Base-by-base conservation (phyloP, 2,888 invertebrate species). In the Athripsodes cinereus region DNA sequence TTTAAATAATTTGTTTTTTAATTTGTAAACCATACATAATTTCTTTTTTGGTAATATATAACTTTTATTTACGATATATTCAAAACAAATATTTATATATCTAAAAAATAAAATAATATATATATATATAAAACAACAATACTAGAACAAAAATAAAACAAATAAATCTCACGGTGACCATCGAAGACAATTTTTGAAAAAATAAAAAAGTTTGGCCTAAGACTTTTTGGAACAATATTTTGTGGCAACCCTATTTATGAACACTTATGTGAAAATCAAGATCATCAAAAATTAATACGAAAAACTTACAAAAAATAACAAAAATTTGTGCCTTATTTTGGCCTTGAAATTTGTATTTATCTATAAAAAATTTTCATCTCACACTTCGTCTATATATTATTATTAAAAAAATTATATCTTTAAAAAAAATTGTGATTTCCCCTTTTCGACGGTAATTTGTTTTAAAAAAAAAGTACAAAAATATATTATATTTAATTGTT, bases 1-100 rank as follows among this genome's bases (percentile, higher is more conserved):
- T 78, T 78, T 76, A 75, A 69, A 68, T n/a, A n/a, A 40, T 40
- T 40, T 40, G 16, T 70, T 78, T 74, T 77, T 74, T 72, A 74
- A 76, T 78, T 78, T 78, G 77, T 78, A 61, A 48, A 61, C 58
- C 60, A 58, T 58, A 57, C 57, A 59, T 53, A 57, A 56, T 58
- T 60, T 78, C 76, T 76, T 78, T n/a, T 79, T 78, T 77, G 79
- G 78, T 78, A 62, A 60, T 76, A 72, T 76, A 75, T 76, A 71
- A 69, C 56, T 62, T 60, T 58, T 26, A 55, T 55, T 35, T 47
- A 22, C n/a, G n/a, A n/a, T 53, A 53, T 52, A 56, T 53, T 47
- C 19, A 53, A 53, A 57, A 62, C 47, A 51, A 62, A 55, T 40
- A 52, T n/a, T n/a, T n/a, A n/a, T 53, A 58, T 49, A 58, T 52